phyloP scores from a whole-genome alignment of 2,797 vertebrate species.

The Leuciscus waleckii region DNA sequence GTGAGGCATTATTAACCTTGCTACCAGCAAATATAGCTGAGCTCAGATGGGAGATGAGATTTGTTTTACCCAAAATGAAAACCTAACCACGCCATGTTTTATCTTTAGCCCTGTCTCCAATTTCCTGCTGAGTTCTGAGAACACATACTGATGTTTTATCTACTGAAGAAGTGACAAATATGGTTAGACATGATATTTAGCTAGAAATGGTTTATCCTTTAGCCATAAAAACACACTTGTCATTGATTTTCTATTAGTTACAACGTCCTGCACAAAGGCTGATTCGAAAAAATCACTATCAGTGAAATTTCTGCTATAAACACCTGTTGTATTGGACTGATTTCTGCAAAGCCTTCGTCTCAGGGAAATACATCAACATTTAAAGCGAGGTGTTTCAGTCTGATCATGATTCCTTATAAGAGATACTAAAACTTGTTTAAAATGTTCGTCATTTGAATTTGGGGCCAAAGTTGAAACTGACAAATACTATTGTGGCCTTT shows the following conservation, averaged over 20 bases:
- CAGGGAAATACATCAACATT: not conserved
- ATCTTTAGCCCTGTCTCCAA: conserved; percentile 29
- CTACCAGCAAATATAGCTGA: conserved; percentile 5
- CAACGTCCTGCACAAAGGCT: not conserved
- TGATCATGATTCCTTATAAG: not conserved
- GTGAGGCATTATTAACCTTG: conserved; percentile 29
- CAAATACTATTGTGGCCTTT: not conserved
- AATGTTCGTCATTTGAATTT: not conserved
- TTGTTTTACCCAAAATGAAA: conserved; percentile 31
- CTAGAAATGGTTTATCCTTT: conserved; percentile 12
- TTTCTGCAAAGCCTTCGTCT: conserved; percentile 9
- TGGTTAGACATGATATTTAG: conserved; percentile 6
- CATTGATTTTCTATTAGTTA: conserved; percentile 26
- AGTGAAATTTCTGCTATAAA: conserved; percentile 9
- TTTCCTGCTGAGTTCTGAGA: conserved; percentile 39
- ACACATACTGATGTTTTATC: conserved; percentile 31
- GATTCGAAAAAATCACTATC: conserved; percentile 15
- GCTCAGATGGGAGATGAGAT: conserved; percentile 13
- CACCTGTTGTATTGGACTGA: not conserved
- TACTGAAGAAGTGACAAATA: conserved; percentile 31
- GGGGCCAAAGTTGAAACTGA: not conserved
- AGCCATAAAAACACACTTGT: not conserved
- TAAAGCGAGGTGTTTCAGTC: not conserved
- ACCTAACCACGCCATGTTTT: conserved; percentile 14
- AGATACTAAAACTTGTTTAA: not conserved